Base-by-base conservation (phyloP, 2,797 vertebrate species). In the Podarcis siculus region DNA sequence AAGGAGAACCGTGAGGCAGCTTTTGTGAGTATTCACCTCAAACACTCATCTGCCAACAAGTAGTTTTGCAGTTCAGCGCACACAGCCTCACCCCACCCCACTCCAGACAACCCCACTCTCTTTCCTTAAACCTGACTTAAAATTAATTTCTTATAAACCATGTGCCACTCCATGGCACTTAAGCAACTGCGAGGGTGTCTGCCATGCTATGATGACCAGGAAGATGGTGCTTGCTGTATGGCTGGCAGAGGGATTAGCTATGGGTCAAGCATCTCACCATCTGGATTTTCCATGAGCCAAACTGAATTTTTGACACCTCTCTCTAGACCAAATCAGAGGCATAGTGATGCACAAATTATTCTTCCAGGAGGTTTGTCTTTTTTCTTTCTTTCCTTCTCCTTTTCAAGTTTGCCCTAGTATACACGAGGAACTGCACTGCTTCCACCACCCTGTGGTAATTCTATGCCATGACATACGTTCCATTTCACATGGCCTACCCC, bases 381-480 rank as follows among this genome's bases (percentile, higher is more conserved):
- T 17, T 30, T 23, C 4, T 79, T 84, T 19, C 45, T 45, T 15
- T 58, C 66, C 35, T 81, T 82, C 30, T 86, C 87, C n/a, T 80
- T 15, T 0, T 77, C 37, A 87, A 75, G 83, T 84, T 77, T 1
- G 85, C 58, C 92, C 39, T 30, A 87, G 88, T 0, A 92, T 27
- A 84, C 93, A 23, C 2, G 87, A 3, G 89, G 90, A 93, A 9
- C 93, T 79, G 94, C 96, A 94, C 90, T 93, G 76, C 96, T 97
- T 89, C 96, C 95, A 97, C 97, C 97, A 96, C 97, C 97, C 97
- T 97, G 97, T 97, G 97, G 97, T 93, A 96, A 95, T 93, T 92
- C 89, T 91, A 2, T 93, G 97, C 95, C 96, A 97, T 97, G 96
- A 97, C 97, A 97, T 19, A 94, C n/a, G 9, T 30, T 79, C 86